A percentile compares a stretch with the other conserved stretches of the same genome.
phyloP scores from a whole-genome alignment of 2,888 invertebrate genomes.

The Cantharis nigra region DNA sequence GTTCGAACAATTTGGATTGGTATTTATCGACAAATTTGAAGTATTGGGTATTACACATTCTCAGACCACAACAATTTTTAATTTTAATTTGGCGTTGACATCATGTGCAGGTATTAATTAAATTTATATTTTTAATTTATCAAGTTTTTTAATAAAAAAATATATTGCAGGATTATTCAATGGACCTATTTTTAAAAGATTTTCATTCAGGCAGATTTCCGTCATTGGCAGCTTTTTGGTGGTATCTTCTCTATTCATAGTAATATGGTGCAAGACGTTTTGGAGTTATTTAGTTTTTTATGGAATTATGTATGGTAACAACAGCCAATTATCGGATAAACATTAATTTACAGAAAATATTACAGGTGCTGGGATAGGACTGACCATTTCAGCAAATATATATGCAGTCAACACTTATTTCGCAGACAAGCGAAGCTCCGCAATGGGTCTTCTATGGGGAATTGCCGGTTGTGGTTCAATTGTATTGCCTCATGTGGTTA shows the following conservation, averaged over 20 bases:
- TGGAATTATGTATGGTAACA: slow-evolving; percentile 70
- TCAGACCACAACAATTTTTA: slow-evolving; percentile 73
- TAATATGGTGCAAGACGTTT: slow-evolving; percentile 68
- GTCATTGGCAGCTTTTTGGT: slow-evolving; percentile 65
- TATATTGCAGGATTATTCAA: slow-evolving; percentile 66
- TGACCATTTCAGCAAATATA: slow-evolving; percentile 70
- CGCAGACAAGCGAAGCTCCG: slow-evolving; percentile 69
- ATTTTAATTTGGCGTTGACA: slow-evolving; percentile 71
- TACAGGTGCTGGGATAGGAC: slow-evolving; percentile 67
- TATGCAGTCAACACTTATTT: slow-evolving; percentile 77
- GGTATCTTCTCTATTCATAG: slow-evolving; percentile 63
- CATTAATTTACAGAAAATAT: neutral
- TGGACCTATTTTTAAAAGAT: slow-evolving; percentile 71
- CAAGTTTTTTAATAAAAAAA: neutral
- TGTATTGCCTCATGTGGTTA: slow-evolving; percentile 72
- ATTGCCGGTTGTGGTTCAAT: slow-evolving; percentile 75
- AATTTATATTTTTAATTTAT: slow-evolving; percentile 29
- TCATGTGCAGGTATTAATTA: slow-evolving; percentile 67
- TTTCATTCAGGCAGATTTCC: slow-evolving; percentile 70
- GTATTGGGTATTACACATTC: slow-evolving; percentile 66
- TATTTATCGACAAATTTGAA: slow-evolving; percentile 68
- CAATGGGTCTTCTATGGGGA: slow-evolving; percentile 73
- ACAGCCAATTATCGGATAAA: slow-evolving; percentile 33
- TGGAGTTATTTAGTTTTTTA: slow-evolving; percentile 66
- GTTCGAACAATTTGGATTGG: slow-evolving; percentile 73